A percentile compares a stretch with the other conserved stretches of the same genome.
Conservation (phyloP, 1,140 invertebrate species). For the Apocrypta bakeri region DNA sequence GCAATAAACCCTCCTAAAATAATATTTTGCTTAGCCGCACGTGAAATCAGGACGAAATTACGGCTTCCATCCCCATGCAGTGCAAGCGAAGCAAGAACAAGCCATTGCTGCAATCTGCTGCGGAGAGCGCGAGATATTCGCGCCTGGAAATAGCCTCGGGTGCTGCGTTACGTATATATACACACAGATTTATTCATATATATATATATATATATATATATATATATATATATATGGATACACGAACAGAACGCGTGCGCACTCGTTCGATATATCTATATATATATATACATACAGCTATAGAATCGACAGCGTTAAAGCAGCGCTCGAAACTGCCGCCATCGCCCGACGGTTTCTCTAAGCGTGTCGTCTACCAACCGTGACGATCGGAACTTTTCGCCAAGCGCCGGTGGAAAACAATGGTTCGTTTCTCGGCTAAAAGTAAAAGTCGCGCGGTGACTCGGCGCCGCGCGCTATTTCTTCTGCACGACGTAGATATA, state of each 20-base stretch:
- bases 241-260: too few species aligned
- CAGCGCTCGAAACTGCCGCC: conserved; percentile 63
- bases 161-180: too few species aligned
- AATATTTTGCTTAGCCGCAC: background rate
- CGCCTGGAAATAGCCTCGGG: background rate
- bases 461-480: background rate
- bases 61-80: background rate
- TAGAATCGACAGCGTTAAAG: conserved; percentile 37
- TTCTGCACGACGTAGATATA: too few species aligned
- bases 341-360: conserved; percentile 63
- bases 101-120: too few species aligned
- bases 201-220: too few species aligned
- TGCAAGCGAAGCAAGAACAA: conserved; percentile 1
- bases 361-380: conserved; percentile 56
- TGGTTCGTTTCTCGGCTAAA: conserved; percentile 62
- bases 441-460: conserved; percentile 10
- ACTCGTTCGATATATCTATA: too few species aligned
- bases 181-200: too few species aligned
- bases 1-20: background rate
- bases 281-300: background rate
- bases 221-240: too few species aligned
- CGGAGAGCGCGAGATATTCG: too few species aligned
- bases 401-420: conserved; percentile 28
- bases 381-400: conserved; percentile 55
- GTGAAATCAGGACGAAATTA: background rate